These are phyloP conservation scores for Sakesphorus luctuosus DNA, from an alignment of 2,113 vertebrate genomes.

Conservation along the genomic window DNA sequence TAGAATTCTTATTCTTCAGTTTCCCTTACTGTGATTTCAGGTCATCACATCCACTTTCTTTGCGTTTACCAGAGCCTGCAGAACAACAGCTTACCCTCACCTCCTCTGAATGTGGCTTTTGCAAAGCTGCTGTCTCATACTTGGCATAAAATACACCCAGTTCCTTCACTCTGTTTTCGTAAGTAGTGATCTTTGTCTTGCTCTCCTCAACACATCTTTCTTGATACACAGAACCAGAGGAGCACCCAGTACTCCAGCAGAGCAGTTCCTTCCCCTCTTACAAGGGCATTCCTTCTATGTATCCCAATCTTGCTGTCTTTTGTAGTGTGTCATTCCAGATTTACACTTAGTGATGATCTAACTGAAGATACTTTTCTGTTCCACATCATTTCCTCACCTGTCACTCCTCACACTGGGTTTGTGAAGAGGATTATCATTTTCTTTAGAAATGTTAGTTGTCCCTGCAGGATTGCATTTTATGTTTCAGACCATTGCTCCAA, in stretches of 20 bases:
- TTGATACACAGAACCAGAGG: not conserved
- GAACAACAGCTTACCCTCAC: not conserved
- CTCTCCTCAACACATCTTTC: not conserved
- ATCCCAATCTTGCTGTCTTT: not conserved
- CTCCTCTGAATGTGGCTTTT: not conserved
- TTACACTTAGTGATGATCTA: not conserved
- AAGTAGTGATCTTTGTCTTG: not conserved
- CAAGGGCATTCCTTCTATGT: not conserved
- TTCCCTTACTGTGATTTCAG: not conserved
- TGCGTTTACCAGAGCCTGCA: not conserved
- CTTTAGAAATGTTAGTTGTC: not conserved
- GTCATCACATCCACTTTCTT: not conserved
- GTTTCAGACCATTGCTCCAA: not conserved
- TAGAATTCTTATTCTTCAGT: not conserved
- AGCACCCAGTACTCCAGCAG: fast-evolving
- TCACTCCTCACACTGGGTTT: not conserved
- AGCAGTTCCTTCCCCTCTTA: not conserved
- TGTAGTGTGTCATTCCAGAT: not conserved
- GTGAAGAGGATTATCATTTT: not conserved
- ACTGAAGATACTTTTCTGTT: not conserved
- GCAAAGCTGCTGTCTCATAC: not conserved
- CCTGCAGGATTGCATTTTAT: not conserved
- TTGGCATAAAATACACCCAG: not conserved
- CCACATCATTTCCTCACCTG: not conserved
- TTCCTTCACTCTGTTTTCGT: not conserved